These are phyloP conservation scores for Andrena minutula DNA, from an alignment of 2,888 invertebrate genomes.

Conservation along the genomic window DNA sequence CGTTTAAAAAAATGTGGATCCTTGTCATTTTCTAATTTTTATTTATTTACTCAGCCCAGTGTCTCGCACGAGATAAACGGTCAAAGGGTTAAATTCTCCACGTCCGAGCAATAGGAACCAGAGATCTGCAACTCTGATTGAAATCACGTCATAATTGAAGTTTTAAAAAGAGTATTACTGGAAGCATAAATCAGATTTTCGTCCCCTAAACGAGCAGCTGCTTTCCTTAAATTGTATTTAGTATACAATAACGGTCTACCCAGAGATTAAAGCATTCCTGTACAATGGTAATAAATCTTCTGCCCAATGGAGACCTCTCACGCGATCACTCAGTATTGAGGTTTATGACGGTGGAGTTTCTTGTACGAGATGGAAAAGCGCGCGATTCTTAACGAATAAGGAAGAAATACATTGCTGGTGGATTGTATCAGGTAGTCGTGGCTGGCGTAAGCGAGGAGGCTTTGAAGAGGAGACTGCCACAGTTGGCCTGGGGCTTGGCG, in stretches of 20 bases:
- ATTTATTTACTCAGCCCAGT: no score
- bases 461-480: conserved; percentile 83
- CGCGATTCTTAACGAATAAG: neutral
- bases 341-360: neutral
- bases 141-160: neutral
- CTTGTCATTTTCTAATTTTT: no score
- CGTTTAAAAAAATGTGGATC: no score
- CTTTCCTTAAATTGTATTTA: neutral
- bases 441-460: conserved; percentile 81
- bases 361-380: neutral
- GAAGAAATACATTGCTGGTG: neutral
- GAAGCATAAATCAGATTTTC: neutral
- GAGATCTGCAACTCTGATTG: no score
- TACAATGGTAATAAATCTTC: conserved; percentile 10
- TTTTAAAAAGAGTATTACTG: neutral
- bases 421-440: conserved; percentile 73
- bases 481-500: conserved; percentile 84
- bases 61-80: no score
- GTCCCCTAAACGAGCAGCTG: neutral
- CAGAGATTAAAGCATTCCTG: neutral
- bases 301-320: neutral
- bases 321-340: conserved; percentile 25
- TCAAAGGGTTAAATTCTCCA: no score
- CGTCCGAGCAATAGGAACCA: no score
- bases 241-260: neutral